Base-by-base conservation (phyloP, 2,113 vertebrate genomes). In the Halichoerus grypus region DNA sequence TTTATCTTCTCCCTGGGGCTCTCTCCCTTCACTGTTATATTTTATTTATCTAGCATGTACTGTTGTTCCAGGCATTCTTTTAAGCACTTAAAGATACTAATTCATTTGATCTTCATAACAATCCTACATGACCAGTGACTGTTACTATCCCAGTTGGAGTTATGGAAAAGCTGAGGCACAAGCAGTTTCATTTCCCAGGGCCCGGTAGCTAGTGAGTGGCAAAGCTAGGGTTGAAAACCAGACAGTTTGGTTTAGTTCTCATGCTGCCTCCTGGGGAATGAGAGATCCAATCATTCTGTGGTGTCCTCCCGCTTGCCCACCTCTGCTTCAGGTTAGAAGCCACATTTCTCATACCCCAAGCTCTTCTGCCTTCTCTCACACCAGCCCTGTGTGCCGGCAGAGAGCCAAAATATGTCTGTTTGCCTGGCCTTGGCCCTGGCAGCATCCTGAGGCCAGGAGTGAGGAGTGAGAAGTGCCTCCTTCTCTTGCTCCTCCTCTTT, bases 81-180 rank as follows among this genome's bases (percentile, higher is more conserved):
- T 42, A 95, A 94, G 90, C 80, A 65, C 86, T 95, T 87, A 86
- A 59, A 74, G 80, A 39, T 96, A 91, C 33, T 93, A 69, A 83
- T 88, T 83, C 13, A 61, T 95, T 87, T 93, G 92, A 63, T 93
- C 72, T 92, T 96, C 24, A 19, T 67, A 74, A 87, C 57, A 63
- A 31, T 79, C 33, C 63, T 53, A 4, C 31, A 1, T 0, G 10
- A 83, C 77, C 77, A 89, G 89, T 31, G 51, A 46, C 39, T 72
- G 1, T 46, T n/a, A 39, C 46, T n/a, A 69, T 13, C 39, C 46
- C 5, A 69, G 74, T 71, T 51, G 49, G 33, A 69, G 46, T 77
- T 42, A 49, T 51, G 36, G 55, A 57, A 83, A 94, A 19, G 61
- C 71, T 7, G 15, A 84, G 91, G 69, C 57, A 16, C 39, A 46